Evolutionary conservation across 2,888 invertebrate species (phyloP).

Genomic region (Rhaphigaster nebulosa): DNA sequence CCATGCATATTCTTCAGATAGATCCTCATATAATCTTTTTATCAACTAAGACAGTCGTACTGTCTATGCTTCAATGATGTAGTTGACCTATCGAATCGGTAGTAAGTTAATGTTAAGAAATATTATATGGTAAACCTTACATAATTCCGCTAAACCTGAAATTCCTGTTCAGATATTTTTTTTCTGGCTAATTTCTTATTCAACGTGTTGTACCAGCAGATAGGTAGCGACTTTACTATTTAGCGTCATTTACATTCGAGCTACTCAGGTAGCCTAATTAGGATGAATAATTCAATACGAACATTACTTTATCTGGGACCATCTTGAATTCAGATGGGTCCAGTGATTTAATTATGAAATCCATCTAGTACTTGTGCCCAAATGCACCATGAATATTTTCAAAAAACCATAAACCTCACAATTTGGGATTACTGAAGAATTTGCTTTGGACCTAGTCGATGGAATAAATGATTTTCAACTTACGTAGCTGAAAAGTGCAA

Average conservation of each 20-base stretch:
- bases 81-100: too few relatives aligned
- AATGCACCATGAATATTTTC: background rate
- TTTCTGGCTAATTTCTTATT: background rate
- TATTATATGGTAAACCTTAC: background rate
- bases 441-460: too few relatives aligned
- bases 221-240: background rate
- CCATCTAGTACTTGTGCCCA: background rate
- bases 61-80: too few relatives aligned
- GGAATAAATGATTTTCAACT: too few relatives aligned
- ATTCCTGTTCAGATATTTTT: background rate
- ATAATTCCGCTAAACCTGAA: background rate
- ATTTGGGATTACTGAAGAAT: too few relatives aligned
- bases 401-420: background rate
- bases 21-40: background rate
- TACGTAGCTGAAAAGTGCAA: too few relatives aligned
- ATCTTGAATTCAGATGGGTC: background rate
- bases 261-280: background rate
- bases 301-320: background rate
- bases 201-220: background rate
- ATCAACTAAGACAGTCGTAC: background rate
- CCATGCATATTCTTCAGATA: too few relatives aligned
- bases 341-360: background rate
- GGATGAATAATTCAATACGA: background rate
- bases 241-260: background rate
- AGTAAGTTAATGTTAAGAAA: too few relatives aligned